A percentile compares a stretch with the other conserved stretches of the same genome.
phyloP scores from a whole-genome alignment of 1,140 invertebrate species.

The Hylyphantes graminicola region DNA sequence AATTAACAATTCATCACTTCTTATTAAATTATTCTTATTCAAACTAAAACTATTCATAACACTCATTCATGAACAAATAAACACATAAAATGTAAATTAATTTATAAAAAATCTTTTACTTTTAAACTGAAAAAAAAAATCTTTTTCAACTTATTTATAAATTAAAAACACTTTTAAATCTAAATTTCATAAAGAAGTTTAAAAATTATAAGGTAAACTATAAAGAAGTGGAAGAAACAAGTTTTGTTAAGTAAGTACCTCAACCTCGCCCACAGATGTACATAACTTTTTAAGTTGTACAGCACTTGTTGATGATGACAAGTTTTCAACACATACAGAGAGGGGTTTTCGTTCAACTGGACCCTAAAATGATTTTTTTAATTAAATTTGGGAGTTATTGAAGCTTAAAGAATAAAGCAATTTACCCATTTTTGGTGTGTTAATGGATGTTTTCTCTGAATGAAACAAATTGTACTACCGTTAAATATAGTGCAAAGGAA shows the following conservation, averaged over 20 bases:
- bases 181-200: not conserved
- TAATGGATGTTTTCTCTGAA: too few relatives aligned
- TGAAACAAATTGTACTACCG: too few relatives aligned
- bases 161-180: not conserved
- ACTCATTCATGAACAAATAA: not conserved
- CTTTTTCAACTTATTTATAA: not conserved
- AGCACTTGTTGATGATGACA: slow-evolving; percentile 55
- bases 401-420: too few relatives aligned
- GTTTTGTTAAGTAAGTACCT: slow-evolving; percentile 7
- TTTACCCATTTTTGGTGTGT: too few relatives aligned
- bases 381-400: too few relatives aligned
- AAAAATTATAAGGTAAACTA: too few relatives aligned
- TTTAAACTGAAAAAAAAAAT: not conserved
- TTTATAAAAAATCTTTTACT: not conserved
- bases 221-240: too few relatives aligned
- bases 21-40: not conserved
- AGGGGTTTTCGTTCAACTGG: not conserved
- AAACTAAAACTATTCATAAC: too few relatives aligned
- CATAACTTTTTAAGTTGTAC: slow-evolving; percentile 25
- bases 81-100: not conserved
- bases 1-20: not conserved
- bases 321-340: slow-evolving; percentile 48
- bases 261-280: slow-evolving; percentile 45
- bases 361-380: too few relatives aligned
- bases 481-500: too few relatives aligned